Conservation (phyloP, 2,113 vertebrate species). For the Oryzias melastigma region DNA sequence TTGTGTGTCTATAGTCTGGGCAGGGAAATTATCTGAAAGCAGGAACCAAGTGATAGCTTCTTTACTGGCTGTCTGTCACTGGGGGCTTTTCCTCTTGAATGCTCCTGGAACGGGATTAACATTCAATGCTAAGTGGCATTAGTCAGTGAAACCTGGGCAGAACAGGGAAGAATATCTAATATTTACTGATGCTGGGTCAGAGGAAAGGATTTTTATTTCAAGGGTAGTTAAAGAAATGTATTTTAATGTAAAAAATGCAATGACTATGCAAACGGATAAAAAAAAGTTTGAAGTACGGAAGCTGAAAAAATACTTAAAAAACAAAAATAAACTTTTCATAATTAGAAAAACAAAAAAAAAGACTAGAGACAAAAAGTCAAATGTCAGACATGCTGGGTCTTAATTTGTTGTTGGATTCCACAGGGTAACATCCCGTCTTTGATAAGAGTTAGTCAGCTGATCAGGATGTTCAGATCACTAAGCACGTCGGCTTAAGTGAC, state of each 20-base stretch:
- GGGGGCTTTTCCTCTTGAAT: conserved; percentile 66
- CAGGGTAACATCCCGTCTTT: conserved; percentile 19
- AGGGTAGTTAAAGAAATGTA: background rate
- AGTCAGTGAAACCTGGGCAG: conserved; percentile 59
- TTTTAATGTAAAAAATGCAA: background rate
- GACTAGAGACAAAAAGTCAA: conserved; percentile 3
- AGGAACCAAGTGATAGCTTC: conserved; percentile 41
- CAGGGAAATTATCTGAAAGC: conserved; percentile 34
- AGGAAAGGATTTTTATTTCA: background rate
- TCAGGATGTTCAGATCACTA: conserved; percentile 24
- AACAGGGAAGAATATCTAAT: conserved; percentile 6
- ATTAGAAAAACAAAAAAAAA: background rate
- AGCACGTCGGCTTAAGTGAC: conserved; percentile 15
- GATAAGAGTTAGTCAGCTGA: conserved; percentile 11
- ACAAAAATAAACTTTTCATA: background rate
- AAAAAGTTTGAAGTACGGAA: too few relatives aligned
- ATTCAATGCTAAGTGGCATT: conserved; percentile 68
- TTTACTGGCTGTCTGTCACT: conserved; percentile 53
- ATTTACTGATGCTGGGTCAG: background rate
- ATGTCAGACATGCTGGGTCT: background rate
- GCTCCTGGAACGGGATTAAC: conserved; percentile 73
- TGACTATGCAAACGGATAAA: too few relatives aligned
- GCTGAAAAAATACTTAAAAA: too few relatives aligned
- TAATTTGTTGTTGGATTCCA: conserved; percentile 20
- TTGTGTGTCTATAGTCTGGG: conserved; percentile 20